Conservation (phyloP, 2,888 invertebrate genomes). For the Oegoconia quadripuncta region DNA sequence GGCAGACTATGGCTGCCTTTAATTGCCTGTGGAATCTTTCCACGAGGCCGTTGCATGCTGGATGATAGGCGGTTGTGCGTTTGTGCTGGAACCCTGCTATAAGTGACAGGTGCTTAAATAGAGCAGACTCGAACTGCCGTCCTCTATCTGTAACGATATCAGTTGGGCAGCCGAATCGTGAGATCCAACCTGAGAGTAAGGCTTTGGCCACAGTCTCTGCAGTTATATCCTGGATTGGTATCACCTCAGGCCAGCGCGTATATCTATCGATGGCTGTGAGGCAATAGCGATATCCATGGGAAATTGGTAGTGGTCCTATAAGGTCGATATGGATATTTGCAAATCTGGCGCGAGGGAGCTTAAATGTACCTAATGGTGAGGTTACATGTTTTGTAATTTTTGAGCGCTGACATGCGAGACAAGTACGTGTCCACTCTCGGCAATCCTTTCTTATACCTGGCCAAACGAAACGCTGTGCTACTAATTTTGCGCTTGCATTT, state of each 20-base stretch:
- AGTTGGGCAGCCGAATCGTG: conserved; percentile 52
- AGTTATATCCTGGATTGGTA: conserved; percentile 37
- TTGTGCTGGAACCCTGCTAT: conserved; percentile 20
- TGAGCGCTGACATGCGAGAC: conserved; percentile 31
- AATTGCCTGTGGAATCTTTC: conserved; percentile 38
- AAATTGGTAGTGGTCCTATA: conserved; percentile 18
- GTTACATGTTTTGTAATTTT: conserved; percentile 32
- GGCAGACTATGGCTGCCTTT: conserved; percentile 38
- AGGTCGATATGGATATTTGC: conserved; percentile 37
- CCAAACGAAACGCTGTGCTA: conserved; percentile 30
- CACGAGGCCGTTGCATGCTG: too few relatives aligned
- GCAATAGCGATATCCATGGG: conserved; percentile 19
- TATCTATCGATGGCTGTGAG: conserved; percentile 24
- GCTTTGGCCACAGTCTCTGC: conserved; percentile 36
- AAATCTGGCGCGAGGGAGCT: conserved; percentile 26
- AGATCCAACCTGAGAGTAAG: conserved; percentile 41
- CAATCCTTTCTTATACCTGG: too few relatives aligned
- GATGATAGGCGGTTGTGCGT: conserved; percentile 28
- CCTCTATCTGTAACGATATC: conserved; percentile 12
- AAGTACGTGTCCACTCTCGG: conserved; percentile 26
- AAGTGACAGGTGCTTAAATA: conserved; percentile 17
- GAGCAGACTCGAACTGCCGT: conserved; percentile 28
- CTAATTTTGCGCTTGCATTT: conserved; percentile 14
- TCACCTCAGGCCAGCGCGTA: conserved; percentile 43
- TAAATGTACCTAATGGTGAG: conserved; percentile 22